Percentiles rank a stretch among this genome's conserved stretches.
These are phyloP conservation scores for Molanna angustata DNA, from an alignment of 2,888 invertebrate genomes.

Conservation along the genomic window DNA sequence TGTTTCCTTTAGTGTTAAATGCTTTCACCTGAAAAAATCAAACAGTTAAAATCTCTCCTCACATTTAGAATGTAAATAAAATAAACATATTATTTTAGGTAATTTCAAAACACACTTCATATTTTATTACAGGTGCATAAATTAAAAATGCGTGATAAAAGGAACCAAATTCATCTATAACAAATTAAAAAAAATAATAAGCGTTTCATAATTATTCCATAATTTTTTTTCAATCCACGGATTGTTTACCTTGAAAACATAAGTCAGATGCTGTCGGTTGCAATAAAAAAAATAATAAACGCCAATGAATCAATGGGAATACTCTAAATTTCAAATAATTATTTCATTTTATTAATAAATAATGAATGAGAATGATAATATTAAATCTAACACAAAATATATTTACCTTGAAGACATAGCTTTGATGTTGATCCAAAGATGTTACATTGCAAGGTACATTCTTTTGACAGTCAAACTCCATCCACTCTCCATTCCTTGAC, in stretches of 20 bases:
- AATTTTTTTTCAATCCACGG: constrained; percentile 23
- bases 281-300: constrained; percentile 48
- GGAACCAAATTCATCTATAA: constrained; percentile 31
- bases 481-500: constrained; percentile 65
- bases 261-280: constrained; percentile 54
- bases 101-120: constrained; percentile 13
- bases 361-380: constrained; percentile 18
- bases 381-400: constrained; percentile 21
- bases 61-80: neutral
- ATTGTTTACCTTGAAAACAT: constrained; percentile 55
- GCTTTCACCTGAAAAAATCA: constrained; percentile 67
- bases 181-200: constrained; percentile 30
- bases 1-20: constrained; percentile 82
- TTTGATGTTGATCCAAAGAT: constrained; percentile 80
- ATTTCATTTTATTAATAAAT: constrained; percentile 17
- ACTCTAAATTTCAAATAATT: constrained; percentile 20
- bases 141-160: constrained; percentile 35
- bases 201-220: constrained; percentile 33
- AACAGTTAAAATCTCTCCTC: neutral
- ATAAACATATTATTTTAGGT: constrained; percentile 6
- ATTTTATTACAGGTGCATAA: constrained; percentile 30
- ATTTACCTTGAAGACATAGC: constrained; percentile 79
- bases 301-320: constrained; percentile 35
- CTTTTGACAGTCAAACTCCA: constrained; percentile 81
- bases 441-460: constrained; percentile 87